Conservation (phyloP, 1,140 invertebrate species). For the Heliconius hewitsoni region DNA sequence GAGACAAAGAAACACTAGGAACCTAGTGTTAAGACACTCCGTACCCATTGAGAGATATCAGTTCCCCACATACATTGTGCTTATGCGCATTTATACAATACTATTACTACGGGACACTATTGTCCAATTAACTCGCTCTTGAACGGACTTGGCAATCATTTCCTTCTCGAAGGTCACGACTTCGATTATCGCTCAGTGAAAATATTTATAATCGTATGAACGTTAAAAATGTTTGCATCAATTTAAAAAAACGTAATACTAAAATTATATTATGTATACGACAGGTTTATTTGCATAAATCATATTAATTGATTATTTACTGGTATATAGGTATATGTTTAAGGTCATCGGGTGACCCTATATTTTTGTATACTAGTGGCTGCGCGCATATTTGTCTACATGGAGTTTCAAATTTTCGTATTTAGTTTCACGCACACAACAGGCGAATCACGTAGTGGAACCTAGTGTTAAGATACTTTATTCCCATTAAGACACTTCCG, state of each 20-base stretch:
- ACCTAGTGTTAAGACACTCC: too few relatives aligned
- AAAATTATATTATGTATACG: neutral
- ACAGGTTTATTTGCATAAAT: neutral
- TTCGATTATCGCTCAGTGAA: neutral
- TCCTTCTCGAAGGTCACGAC: neutral
- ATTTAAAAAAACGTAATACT: neutral
- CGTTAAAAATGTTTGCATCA: neutral
- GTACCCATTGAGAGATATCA: too few relatives aligned
- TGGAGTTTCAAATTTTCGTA: neutral
- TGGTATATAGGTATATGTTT: neutral
- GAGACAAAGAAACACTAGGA: too few relatives aligned
- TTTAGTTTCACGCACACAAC: too few relatives aligned
- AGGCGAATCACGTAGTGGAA: too few relatives aligned
- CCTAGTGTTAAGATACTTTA: too few relatives aligned
- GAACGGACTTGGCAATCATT: neutral
- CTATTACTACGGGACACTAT: neutral
- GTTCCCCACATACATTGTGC: too few relatives aligned
- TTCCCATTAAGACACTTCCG: too few relatives aligned
- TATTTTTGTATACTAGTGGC: neutral
- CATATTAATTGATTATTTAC: neutral
- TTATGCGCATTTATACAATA: too few relatives aligned
- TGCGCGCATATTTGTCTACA: neutral
- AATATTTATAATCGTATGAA: neutral
- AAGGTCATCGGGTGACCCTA: neutral
- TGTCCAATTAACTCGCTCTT: neutral